Percentiles rank a stretch among this genome's conserved stretches.
These are phyloP conservation scores for Zonitis immaculata DNA, from an alignment of 2,888 invertebrate genomes.

Conservation along the genomic window DNA sequence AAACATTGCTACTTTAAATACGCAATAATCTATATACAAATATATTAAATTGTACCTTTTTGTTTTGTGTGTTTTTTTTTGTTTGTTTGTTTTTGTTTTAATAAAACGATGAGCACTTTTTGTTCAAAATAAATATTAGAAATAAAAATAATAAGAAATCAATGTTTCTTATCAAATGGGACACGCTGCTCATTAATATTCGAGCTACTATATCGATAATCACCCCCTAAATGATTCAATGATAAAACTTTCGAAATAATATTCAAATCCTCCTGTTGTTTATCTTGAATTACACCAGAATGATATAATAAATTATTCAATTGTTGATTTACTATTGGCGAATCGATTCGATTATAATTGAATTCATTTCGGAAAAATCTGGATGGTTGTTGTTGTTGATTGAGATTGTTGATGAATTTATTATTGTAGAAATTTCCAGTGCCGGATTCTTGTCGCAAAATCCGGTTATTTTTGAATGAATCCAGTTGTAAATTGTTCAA, in stretches of 20 bases:
- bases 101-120: background rate
- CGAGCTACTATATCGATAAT: constrained; percentile 10
- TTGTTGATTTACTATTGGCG: constrained; percentile 47
- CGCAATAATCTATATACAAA: background rate
- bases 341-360: constrained; percentile 24
- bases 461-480: constrained; percentile 29
- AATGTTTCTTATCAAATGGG: constrained; percentile 13
- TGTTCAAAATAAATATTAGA: background rate
- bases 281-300: constrained; percentile 57
- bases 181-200: constrained; percentile 18
- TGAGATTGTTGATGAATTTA: constrained; percentile 16
- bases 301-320: constrained; percentile 62
- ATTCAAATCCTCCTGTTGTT: constrained; percentile 68
- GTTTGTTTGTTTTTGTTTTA: background rate
- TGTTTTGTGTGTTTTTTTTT: background rate
- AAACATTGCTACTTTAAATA: too few relatives aligned
- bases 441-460: constrained; percentile 44
- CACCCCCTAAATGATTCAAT: constrained; percentile 56
- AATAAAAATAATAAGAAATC: background rate
- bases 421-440: constrained; percentile 39
- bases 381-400: constrained; percentile 16
- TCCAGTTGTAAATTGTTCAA: constrained; percentile 11
- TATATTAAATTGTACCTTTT: background rate
- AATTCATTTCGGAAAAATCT: background rate
- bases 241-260: constrained; percentile 78